Base-by-base conservation (phyloP, 1,140 invertebrate genomes). In the Holcopasites calliopsidis region DNA sequence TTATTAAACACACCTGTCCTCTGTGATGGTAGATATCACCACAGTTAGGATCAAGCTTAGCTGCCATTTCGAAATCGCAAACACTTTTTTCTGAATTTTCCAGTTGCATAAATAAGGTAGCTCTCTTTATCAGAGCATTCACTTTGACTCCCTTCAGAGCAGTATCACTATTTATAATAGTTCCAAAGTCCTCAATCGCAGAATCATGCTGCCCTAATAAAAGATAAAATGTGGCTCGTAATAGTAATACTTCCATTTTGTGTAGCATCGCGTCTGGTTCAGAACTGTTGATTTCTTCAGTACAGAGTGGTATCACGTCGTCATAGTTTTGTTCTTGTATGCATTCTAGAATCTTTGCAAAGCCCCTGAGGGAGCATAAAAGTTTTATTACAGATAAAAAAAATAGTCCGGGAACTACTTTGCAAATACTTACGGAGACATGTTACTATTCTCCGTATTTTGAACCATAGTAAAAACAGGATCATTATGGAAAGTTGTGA, bases 111-210 rank as follows among this genome's bases (percentile, higher is more conserved):
- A 95, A 93, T 60, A 98, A 90, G 10, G 95, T 95, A 3, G 96
- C 97, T 79, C 96, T 93, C 90, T 98, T 99, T 47, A 99, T 96
- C n/a, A 98, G 91, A 11, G 97, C 96, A 93, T 98, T 98, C 0
- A 96, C 94, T 88, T 93, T 94, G 2, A 96, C 92, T 78, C 94
- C 94, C 0, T 91, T 88, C 79, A 93, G 90, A 26, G 93, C 91
- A 82, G 93, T 89, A 80, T 92, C 91, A 79, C 93, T 93, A 73
- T 94, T 93, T 83, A 95, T 94, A 76, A 95, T 93, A 23, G 84
- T 89, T 70, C 91, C 91, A 28, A 98, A 94, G 89, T 98, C 97
- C 54, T 91, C 86, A 18, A 95, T 88, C 1, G 96, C 95, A 77
- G 94, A 93, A 44, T 94, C 92, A 83, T 95, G 94, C 79, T 95